Evolutionary conservation across 2,888 invertebrate genomes (phyloP), one percentile per base, ranked within the genome.

Genomic region (Pristionchus fissidentatus): DNA sequence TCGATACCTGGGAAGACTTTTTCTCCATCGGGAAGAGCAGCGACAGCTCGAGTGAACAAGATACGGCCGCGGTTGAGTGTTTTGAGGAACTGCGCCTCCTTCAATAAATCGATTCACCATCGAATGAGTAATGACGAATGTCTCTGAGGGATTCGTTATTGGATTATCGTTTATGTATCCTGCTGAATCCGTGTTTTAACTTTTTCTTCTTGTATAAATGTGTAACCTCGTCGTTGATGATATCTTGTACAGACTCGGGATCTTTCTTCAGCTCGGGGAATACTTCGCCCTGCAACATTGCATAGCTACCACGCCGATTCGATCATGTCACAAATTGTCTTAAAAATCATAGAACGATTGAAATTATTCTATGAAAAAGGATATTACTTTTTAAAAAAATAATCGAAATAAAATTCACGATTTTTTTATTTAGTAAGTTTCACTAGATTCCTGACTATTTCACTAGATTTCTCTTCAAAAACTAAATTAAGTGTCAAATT

Each of bases 71-170:
- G 95, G 0, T 95, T 95, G 49, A 99, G 94, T 0, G 99, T 99
- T 93, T 98, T 98, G 87, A 99, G 94, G 93, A 99, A 99, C 93
- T 99, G 99, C 60, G 95, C 94, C 94, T 99, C 99, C 70, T 70
- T 10, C 29, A 35, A 35, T 5, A 35, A 70, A 60, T n/a, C 7
- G n/a, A 60, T 60, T n/a, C n/a, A 60, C 26, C 26, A 49, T 49
- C 13, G 49, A 15, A 49, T 10, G 49, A 49, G 19, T 49, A 49
- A 49, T 10, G 49, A 49, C 10, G 10, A 19, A 49, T 49, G n/a
- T n/a, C n/a, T n/a, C n/a, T n/a, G n/a, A n/a, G n/a, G n/a, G n/a
- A n/a, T n/a, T n/a, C n/a, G n/a, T n/a, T n/a, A n/a, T n/a, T n/a
- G n/a, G n/a, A n/a, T n/a, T n/a, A n/a, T n/a, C n/a, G n/a, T n/a